A percentile compares a stretch with the other conserved stretches of the same genome.
These are phyloP conservation scores for Cephus pygmeus DNA, from an alignment of 2,888 invertebrate genomes.

Conservation along the genomic window DNA sequence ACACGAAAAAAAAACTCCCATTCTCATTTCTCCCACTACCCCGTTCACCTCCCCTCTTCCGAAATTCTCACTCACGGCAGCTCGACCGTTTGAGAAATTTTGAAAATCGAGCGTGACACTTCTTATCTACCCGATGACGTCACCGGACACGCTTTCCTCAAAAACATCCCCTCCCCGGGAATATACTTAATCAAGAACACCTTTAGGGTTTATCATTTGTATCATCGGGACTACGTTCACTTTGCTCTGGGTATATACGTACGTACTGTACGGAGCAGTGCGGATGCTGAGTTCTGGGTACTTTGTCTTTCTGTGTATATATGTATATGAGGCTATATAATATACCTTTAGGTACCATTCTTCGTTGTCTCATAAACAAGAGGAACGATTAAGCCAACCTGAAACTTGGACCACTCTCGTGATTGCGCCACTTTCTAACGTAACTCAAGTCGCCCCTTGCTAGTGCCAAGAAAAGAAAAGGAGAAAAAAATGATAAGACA, in stretches of 20 bases:
- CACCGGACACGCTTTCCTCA: no score
- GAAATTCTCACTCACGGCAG: no score
- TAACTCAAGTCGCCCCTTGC: neutral
- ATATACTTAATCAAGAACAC: neutral
- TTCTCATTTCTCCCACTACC: no score
- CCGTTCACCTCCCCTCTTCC: no score
- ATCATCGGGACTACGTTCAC: neutral
- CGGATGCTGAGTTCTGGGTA: neutral
- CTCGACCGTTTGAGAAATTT: neutral
- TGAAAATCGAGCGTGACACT: neutral
- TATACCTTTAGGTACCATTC: neutral
- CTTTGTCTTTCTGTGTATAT: neutral
- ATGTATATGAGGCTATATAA: neutral
- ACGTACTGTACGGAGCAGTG: neutral
- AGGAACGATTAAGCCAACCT: neutral
- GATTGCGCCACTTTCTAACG: neutral
- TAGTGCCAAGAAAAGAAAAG: neutral
- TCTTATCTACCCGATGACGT: no score
- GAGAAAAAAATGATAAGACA: neutral
- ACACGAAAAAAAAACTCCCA: neutral
- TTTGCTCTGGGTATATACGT: neutral
- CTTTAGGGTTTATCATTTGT: neutral
- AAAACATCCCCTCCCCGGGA: neutral
- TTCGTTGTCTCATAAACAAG: neutral
- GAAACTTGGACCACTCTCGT: neutral